A percentile compares a stretch with the other conserved stretches of the same genome.
Conservation (phyloP, 1,140 invertebrate species). For the Pogonus chalceus region DNA sequence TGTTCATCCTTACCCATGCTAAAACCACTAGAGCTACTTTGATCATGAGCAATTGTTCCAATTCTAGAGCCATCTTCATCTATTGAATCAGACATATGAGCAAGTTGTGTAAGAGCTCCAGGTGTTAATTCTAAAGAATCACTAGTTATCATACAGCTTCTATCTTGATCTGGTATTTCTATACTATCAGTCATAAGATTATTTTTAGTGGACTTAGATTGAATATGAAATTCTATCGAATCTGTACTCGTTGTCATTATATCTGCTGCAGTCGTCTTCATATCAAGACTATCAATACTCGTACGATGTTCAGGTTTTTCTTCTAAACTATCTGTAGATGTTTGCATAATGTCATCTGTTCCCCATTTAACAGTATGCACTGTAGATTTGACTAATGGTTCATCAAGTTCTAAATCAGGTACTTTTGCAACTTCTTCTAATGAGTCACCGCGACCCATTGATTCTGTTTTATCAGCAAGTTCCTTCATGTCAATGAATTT, state of each 20-base stretch:
- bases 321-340: constrained; percentile 54
- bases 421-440: constrained; percentile 40
- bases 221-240: constrained; percentile 45
- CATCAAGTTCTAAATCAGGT: constrained; percentile 39
- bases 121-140: constrained; percentile 40
- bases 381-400: constrained; percentile 26
- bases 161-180: constrained; percentile 33
- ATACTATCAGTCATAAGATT: constrained; percentile 41
- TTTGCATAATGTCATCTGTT: constrained; percentile 43
- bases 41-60: constrained; percentile 29
- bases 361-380: constrained; percentile 28
- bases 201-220: constrained; percentile 23
- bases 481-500: constrained; percentile 47
- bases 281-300: constrained; percentile 50
- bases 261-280: constrained; percentile 39
- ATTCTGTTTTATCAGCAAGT: constrained; percentile 36
- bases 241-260: constrained; percentile 52
- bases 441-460: constrained; percentile 38
- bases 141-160: constrained; percentile 30
- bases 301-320: constrained; percentile 37
- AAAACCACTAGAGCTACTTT: constrained; percentile 37
- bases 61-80: constrained; percentile 38
- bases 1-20: constrained; percentile 37
- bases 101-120: constrained; percentile 26
- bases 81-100: constrained; percentile 38